Evolutionary conservation across 2,113 vertebrate species (phyloP).

Genomic region (Lampris incognitus): DNA sequence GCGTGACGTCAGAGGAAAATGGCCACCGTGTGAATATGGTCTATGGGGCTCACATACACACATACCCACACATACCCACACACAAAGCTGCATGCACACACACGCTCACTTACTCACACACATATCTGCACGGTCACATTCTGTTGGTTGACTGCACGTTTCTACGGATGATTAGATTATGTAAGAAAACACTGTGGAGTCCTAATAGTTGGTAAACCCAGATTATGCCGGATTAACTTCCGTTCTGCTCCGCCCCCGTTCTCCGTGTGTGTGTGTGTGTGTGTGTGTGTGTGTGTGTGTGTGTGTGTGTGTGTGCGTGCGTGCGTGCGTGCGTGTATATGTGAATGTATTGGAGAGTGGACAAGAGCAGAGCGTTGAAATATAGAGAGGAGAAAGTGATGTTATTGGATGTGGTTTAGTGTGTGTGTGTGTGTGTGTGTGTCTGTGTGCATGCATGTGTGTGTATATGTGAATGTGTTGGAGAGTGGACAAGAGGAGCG

Average conservation of each 20-base stretch:
- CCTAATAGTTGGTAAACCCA: conserved; percentile 85
- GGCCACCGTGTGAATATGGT: conserved; percentile 24
- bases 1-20: too few species aligned
- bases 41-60: conserved; percentile 57
- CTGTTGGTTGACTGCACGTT: conserved; percentile 72
- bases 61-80: conserved; percentile 8
- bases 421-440: too few species aligned
- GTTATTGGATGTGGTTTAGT: too few species aligned
- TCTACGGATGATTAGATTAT: conserved; percentile 78
- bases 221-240: conserved; percentile 84
- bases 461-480: conserved; percentile 1
- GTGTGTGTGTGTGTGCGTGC: conserved; percentile 2
- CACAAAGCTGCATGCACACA: conserved; percentile 11
- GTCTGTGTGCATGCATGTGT: not conserved
- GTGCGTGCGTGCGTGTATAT: not conserved
- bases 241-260: conserved; percentile 64
- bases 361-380: too few species aligned
- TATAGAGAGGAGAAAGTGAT: too few species aligned
- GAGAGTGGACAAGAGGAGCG: conserved; percentile 42
- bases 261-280: conserved; percentile 33
- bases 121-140: conserved; percentile 25
- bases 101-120: conserved; percentile 35
- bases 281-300: conserved; percentile 31
- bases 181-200: conserved; percentile 77
- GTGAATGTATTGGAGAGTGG: too few species aligned